Evolutionary conservation across 1,140 invertebrate species (phyloP).

Genomic region (Drosophila lacteicornis): DNA sequence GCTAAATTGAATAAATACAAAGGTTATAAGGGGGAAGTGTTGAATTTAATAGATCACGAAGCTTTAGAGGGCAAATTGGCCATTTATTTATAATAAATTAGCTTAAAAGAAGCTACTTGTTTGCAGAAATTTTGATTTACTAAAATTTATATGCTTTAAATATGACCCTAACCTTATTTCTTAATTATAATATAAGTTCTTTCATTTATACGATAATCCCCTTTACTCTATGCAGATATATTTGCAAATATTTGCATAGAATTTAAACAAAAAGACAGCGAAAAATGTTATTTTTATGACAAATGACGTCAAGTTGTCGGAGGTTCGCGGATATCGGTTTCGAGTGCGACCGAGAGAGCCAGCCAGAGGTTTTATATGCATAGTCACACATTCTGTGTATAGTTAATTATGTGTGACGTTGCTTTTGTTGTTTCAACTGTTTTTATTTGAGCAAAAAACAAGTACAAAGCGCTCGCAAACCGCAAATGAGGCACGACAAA

Average conservation of each 20-base stretch:
- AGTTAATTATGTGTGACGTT: slow-evolving; percentile 74
- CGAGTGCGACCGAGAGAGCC: slow-evolving; percentile 8
- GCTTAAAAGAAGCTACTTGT: too few species aligned
- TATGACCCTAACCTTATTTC: too few species aligned
- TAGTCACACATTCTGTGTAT: slow-evolving; percentile 35
- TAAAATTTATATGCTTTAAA: too few species aligned
- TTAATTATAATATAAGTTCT: not conserved
- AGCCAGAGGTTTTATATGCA: slow-evolving; percentile 16
- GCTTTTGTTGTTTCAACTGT: slow-evolving; percentile 17
- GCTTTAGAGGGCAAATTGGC: not conserved
- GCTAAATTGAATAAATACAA: not conserved
- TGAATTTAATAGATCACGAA: not conserved
- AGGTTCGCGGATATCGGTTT: slow-evolving; percentile 10
- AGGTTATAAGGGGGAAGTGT: not conserved
- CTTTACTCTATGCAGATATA: not conserved
- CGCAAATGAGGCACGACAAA: slow-evolving; percentile 50
- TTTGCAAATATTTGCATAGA: slow-evolving; percentile 38
- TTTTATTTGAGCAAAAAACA: slow-evolving; percentile 38
- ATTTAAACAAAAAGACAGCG: slow-evolving; percentile 14
- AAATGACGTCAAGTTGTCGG: slow-evolving; percentile 64
- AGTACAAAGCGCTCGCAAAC: slow-evolving; percentile 47
- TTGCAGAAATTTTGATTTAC: too few species aligned
- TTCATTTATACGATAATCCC: slow-evolving; percentile 4
- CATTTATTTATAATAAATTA: not conserved
- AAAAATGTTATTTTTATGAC: slow-evolving; percentile 52